Conservation (phyloP, 1,140 invertebrate species). For the Tetramorium simillimum region DNA sequence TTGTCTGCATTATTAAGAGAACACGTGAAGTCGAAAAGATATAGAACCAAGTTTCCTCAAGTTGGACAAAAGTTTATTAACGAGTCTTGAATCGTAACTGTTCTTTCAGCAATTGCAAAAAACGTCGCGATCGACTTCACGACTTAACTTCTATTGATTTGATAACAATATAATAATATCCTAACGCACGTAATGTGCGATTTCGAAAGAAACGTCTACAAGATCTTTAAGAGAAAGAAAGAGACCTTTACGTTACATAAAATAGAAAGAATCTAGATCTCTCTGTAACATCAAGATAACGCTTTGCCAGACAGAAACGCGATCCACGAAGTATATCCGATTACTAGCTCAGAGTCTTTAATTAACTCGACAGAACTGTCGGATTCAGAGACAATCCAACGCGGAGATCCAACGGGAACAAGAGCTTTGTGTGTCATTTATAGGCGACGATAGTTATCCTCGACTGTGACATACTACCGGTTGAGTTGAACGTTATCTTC, state of each 20-base stretch:
- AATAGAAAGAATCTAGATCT: not conserved
- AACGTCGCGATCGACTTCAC: not conserved
- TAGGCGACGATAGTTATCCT: slow-evolving; percentile 54
- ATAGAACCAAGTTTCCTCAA: slow-evolving; percentile 14
- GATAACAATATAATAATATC: not conserved
- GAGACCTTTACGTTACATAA: not conserved
- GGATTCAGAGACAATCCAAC: not conserved
- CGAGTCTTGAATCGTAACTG: not conserved
- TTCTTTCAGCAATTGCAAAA: not conserved
- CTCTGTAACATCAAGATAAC: not conserved
- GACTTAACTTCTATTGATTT: not conserved
- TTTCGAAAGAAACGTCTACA: not conserved
- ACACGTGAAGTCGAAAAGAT: not conserved
- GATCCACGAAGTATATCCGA: slow-evolving; percentile 2
- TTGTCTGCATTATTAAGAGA: slow-evolving; percentile 36
- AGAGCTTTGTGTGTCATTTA: not conserved
- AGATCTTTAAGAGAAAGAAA: not conserved
- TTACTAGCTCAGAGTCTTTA: slow-evolving; percentile 15
- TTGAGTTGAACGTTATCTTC: slow-evolving; percentile 8
- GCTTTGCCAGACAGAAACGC: not conserved
- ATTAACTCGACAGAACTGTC: slow-evolving; percentile 19
- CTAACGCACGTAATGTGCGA: not conserved
- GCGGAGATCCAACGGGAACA: not conserved
- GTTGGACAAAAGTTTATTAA: not conserved
- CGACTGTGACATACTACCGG: slow-evolving; percentile 50